A percentile compares a stretch with the other conserved stretches of the same genome.
Evolutionary conservation across 1,140 invertebrate genomes (phyloP).

Genomic region (Cyclargus thomasi): DNA sequence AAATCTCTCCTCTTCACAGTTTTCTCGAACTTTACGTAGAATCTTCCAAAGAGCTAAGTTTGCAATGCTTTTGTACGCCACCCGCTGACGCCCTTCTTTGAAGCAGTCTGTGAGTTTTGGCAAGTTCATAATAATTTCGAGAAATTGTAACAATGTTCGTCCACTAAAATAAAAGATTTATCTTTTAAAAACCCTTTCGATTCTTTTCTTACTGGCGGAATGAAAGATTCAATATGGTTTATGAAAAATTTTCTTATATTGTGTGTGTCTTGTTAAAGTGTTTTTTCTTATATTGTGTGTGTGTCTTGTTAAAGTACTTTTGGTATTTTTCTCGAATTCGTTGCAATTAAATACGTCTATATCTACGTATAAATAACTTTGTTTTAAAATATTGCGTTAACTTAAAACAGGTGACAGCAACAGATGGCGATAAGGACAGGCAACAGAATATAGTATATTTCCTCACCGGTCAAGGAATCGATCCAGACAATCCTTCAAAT

Average conservation of each 20-base stretch:
- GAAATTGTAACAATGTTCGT: constrained; percentile 31
- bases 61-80: constrained; percentile 30
- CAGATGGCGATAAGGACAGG: constrained; percentile 95
- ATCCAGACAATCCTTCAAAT: constrained; percentile 94
- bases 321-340: too few relatives aligned
- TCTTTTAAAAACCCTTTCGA: constrained; percentile 16
- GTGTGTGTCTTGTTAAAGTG: too few relatives aligned
- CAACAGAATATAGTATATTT: constrained; percentile 97
- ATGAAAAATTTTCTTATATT: constrained; percentile 1
- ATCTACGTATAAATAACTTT: neutral
- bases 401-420: constrained; percentile 89
- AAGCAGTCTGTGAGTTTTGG: constrained; percentile 42
- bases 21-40: constrained; percentile 17
- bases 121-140: constrained; percentile 43
- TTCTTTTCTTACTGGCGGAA: neutral
- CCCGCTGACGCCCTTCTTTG: constrained; percentile 24
- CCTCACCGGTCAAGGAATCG: constrained; percentile 96
- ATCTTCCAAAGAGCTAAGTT: constrained; percentile 37
- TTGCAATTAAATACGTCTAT: too few relatives aligned
- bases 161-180: constrained; percentile 28
- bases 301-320: too few relatives aligned
- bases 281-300: too few relatives aligned
- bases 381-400: constrained; percentile 12
- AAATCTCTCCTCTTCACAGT: constrained; percentile 8
- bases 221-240: neutral